Evolutionary conservation across 2,888 invertebrate species (phyloP), one percentile per base, ranked within the genome.

Genomic region (Metopia argyrocephala): DNA sequence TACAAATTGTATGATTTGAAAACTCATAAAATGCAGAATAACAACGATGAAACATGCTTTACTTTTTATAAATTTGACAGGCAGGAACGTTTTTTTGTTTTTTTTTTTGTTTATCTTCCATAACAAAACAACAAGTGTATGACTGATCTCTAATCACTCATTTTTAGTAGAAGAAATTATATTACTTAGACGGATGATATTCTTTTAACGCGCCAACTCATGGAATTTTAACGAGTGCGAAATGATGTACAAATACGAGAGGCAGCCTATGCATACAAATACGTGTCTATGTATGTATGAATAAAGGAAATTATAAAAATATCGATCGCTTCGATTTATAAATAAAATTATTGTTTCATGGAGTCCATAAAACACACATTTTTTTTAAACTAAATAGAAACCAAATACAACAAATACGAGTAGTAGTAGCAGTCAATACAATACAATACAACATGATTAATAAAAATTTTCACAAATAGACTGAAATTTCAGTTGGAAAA

Each of bases 111-210:
- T 46, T 45, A n/a, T n/a, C n/a, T 38, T 38, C 15, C 15, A 38
- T 38, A 12, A 57, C 23, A 46, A n/a, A n/a, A n/a, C n/a, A n/a
- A n/a, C n/a, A n/a, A n/a, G n/a, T n/a, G n/a, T 62, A 59, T 66
- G 66, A 81, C 74, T 81, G 78, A 81, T 81, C 70, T n/a, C n/a
- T 81, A 81, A 81, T 81, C 81, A 70, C 38, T 78, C 78, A 78
- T 73, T 73, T 48, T 78, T 52, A 66, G 66, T 54, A 48, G 38
- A n/a, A 48, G 20, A 28, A 38, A 61, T 52, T 38, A 27, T 38
- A 15, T 65, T 38, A 66, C 2, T 20, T 27, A 31, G 27, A n/a
- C 5, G 38, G 21, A 57, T 15, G 50, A 23, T 50, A 18, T 2
- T 31, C 1, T 12, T 38, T 38, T 15, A 12, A 12, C 15, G 9